phyloP scores from a whole-genome alignment of 2,888 invertebrate species.

The Vandiemenella viatica region DNA sequence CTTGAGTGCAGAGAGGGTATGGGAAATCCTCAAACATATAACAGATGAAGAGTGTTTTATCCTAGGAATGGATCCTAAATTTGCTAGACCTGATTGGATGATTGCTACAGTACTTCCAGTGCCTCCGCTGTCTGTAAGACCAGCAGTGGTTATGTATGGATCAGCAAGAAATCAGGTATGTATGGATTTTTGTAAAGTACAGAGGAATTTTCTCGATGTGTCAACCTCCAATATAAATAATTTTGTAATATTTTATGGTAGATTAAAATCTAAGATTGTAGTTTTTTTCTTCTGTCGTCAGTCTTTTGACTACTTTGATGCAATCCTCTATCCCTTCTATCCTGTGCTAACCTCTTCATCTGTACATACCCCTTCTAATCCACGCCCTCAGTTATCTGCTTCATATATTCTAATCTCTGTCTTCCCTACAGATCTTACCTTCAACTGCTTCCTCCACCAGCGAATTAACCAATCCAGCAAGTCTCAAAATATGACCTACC shows the following conservation, averaged over 20 bases:
- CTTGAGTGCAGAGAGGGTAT: constrained; percentile 88
- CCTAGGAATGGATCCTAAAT: constrained; percentile 91
- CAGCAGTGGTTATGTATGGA: constrained; percentile 98
- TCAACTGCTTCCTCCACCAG: no score
- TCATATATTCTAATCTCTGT: no score
- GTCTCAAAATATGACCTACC: no score
- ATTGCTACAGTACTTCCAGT: constrained; percentile 93
- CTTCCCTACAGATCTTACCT: no score
- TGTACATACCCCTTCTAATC: no score
- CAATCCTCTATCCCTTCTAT: no score
- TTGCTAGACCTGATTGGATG: constrained; percentile 99
- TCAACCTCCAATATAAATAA: background rate
- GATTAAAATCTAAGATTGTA: background rate
- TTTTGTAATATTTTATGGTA: no score
- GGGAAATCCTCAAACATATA: constrained; percentile 55
- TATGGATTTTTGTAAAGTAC: background rate
- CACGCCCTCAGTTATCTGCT: no score
- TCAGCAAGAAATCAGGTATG: constrained; percentile 75
- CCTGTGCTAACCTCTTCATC: no score
- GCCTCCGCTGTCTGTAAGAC: constrained; percentile 88
- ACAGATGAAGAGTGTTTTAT: constrained; percentile 90
- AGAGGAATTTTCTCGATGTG: background rate
- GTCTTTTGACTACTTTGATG: no score
- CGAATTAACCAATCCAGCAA: no score
- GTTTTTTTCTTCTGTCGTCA: background rate